A percentile compares a stretch with the other conserved stretches of the same genome.
Conservation (phyloP, 2,113 vertebrate genomes). For the Ondatra zibethicus region DNA sequence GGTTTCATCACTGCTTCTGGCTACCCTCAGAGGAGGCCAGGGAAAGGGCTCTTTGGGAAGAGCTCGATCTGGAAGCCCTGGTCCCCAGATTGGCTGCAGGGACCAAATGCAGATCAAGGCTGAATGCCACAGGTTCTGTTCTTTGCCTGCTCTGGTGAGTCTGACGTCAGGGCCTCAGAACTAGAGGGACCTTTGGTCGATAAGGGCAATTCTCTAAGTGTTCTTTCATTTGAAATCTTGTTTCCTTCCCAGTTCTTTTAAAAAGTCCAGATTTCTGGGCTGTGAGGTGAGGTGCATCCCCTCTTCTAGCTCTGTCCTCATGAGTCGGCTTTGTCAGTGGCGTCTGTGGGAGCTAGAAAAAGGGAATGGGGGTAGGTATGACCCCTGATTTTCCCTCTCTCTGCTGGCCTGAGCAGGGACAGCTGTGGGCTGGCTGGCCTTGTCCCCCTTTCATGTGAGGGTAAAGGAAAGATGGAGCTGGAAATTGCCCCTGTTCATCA, state of each 20-base stretch:
- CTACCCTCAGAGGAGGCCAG: neutral
- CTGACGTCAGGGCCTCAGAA: neutral
- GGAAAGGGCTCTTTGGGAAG: neutral
- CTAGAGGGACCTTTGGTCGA: rapidly evolving
- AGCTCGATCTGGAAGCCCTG: neutral
- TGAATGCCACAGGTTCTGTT: neutral
- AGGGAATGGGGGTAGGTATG: rapidly evolving
- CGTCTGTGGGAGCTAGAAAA: neutral
- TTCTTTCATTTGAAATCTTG: neutral
- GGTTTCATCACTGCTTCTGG: rapidly evolving
- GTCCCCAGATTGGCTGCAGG: neutral
- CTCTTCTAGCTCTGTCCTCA: neutral
- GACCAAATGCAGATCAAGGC: neutral
- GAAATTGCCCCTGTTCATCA: neutral
- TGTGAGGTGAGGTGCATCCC: neutral
- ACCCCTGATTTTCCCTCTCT: neutral
- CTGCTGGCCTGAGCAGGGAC: neutral
- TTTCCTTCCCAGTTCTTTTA: conserved; percentile 13
- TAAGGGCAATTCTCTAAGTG: neutral
- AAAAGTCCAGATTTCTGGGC: neutral
- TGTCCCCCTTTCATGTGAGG: neutral
- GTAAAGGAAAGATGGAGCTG: neutral
- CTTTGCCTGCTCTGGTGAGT: rapidly evolving
- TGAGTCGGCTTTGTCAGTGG: neutral
- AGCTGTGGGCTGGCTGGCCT: neutral